Evolutionary conservation across 2,113 vertebrate species (phyloP), one percentile per base, ranked within the genome.

Genomic region (Tringa solitaria): DNA sequence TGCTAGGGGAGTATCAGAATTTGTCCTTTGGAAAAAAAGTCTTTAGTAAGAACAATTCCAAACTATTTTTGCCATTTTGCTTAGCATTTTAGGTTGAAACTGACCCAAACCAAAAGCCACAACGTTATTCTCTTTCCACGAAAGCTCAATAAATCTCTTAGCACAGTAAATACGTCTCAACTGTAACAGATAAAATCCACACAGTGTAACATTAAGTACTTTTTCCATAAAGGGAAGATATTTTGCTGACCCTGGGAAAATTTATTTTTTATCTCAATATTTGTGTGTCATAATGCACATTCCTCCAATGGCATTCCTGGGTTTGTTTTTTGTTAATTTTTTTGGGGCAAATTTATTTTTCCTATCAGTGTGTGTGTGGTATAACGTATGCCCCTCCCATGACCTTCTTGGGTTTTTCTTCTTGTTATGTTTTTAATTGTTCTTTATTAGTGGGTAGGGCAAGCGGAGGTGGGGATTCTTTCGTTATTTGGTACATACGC

Each of bases 121-220:
- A 90, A 81, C 61, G 76, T 54, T 43, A 78, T 82, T 86, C 32
- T 82, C 43, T 57, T 96, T 89, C 85, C 73, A 72, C 11, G n/a
- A 96, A 96, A 87, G 65, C 65, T 84, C 73, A 76, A 72, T 92
- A 93, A 95, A 87, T 92, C 92, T 95, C 86, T 84, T 67, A 78
- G 46, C 1, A 1, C 61, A 75, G 80, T 84, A 93, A 95, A 93
- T 82, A 72, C 6, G 12, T 78, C 41, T 84, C 64, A 90, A 48
- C 43, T 48, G 46, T 79, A 87, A 78, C 64, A 82, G 79, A 94
- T 73, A 61, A 94, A 95, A 96, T 43, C 35, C 22, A 21, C 32
- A n/a, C 24, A 95, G 60, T 15, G 21, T 70, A 92, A 80, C 28
- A 92, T 45, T 83, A 91, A 91, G 14, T 87, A 84, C n/a, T 72